Base-by-base conservation (phyloP, 2,888 invertebrate species). In the Acholoe squamosa region DNA sequence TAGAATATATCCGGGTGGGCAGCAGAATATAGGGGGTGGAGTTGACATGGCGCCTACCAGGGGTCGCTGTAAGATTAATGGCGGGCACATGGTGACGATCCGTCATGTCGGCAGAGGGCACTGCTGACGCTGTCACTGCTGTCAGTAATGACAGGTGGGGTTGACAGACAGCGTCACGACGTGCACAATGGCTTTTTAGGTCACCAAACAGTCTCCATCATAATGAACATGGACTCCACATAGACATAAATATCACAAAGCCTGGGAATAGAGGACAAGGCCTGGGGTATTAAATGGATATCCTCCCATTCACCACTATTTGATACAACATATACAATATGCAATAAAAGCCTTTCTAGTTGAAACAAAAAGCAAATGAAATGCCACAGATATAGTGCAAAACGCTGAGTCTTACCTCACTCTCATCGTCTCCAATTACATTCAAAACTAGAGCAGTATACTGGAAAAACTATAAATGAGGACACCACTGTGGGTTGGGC, bases 111-210 rank as follows among this genome's bases (percentile, higher is more conserved):
- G 80, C 16, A 16, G 33, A 43, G 43, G 43, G 43, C 43, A 43
- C 80, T n/a, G 71, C n/a, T 80, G 80, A 34, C 80, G 25, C 80
- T 80, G 80, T 80, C 80, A 76, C 61, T 61, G 61, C 61, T 61
- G 61, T 61, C 61, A 71, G 71, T 71, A 28, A 71, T 71, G 71
- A 71, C 71, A 71, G 71, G 28, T 71, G 71, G 71, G 71, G 25
- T 71, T 71, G 71, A 71, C 71, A 71, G 71, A 71, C 71, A 71
- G 71, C 71, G 28, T 25, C 28, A 61, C n/a, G 61, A 61, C 61
- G 61, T 61, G 61, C 61, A 71, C 71, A 71, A 71, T 71, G 71
- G 31, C 71, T 71, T 61, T 61, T n/a, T 61, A n/a, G 61, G 61
- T n/a, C 61, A 61, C 12, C 61, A 61, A 61, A 61, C 14, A 19